phyloP scores from a whole-genome alignment of 2,888 invertebrate species.

The Himalopsyche japonica region DNA sequence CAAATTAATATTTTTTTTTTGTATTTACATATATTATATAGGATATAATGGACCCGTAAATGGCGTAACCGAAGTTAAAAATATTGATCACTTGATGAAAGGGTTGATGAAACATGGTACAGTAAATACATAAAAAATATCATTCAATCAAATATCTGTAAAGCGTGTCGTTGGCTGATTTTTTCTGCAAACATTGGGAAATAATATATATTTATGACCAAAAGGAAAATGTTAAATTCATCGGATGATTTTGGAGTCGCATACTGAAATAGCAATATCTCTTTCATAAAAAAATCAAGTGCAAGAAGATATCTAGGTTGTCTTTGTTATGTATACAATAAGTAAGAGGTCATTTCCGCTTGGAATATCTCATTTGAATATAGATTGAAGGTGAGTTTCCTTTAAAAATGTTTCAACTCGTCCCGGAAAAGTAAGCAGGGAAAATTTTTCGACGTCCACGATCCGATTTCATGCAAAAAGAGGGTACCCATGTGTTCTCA shows the following conservation, averaged over 20 bases:
- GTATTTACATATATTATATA: too few relatives aligned
- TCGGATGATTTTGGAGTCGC: background rate
- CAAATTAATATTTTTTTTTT: too few relatives aligned
- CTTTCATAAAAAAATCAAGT: background rate
- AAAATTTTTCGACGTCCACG: background rate
- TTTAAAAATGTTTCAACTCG: background rate
- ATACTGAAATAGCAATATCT: background rate
- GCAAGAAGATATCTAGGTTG: background rate
- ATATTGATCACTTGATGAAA: too few relatives aligned
- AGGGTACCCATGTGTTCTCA: background rate
- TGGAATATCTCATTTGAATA: conserved; percentile 5
- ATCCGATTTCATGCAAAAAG: background rate
- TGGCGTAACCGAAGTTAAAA: too few relatives aligned
- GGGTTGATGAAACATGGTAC: too few relatives aligned
- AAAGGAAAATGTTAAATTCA: too few relatives aligned
- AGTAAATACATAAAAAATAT: too few relatives aligned
- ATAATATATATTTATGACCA: too few relatives aligned
- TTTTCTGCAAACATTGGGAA: too few relatives aligned
- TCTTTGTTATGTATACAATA: background rate
- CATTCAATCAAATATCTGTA: too few relatives aligned
- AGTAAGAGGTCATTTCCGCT: background rate
- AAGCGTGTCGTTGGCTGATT: too few relatives aligned
- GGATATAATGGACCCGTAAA: too few relatives aligned
- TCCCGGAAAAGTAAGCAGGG: background rate
- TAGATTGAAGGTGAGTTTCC: conserved; percentile 7